Conservation (phyloP, 2,888 invertebrate genomes). For the Lathronympha strigana region DNA sequence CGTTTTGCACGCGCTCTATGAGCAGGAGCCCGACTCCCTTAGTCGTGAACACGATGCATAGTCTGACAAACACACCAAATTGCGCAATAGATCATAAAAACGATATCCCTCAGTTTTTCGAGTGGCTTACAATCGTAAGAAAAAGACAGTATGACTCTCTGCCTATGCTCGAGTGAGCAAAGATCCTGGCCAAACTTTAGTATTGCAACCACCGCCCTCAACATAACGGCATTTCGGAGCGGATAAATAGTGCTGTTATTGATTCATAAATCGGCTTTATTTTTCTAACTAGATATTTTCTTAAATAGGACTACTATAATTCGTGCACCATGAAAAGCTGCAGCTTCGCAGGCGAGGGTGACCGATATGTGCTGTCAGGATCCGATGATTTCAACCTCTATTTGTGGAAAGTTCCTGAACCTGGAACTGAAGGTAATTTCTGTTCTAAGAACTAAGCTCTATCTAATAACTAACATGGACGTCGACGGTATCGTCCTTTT, state of each 20-base stretch:
- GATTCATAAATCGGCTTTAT: no score
- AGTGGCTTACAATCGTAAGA: no score
- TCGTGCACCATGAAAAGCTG: slow-evolving; percentile 99
- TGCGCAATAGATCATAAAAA: no score
- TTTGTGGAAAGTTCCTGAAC: slow-evolving; percentile 94
- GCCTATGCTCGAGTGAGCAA: no score
- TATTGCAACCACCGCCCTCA: slow-evolving; percentile 50
- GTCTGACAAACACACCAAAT: no score
- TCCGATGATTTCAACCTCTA: slow-evolving; percentile 98
- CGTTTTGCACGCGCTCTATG: slow-evolving; percentile 89
- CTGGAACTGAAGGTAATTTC: slow-evolving; percentile 63
- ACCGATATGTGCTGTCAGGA: slow-evolving; percentile 95
- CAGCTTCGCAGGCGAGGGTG: slow-evolving; percentile 95
- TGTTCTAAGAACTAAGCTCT: not conserved
- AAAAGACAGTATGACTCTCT: no score
- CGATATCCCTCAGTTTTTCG: no score
- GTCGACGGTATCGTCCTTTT: no score
- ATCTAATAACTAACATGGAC: no score
- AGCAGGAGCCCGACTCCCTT: no score
- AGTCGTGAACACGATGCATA: no score
- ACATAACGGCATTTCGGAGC: slow-evolving; percentile 95
- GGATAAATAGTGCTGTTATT: slow-evolving; percentile 92
- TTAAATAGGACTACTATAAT: slow-evolving; percentile 92
- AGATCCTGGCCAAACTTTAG: slow-evolving; percentile 87
- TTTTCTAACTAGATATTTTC: no score